phyloP scores from a whole-genome alignment of 2,113 vertebrate genomes.

The Furnarius figulus region DNA sequence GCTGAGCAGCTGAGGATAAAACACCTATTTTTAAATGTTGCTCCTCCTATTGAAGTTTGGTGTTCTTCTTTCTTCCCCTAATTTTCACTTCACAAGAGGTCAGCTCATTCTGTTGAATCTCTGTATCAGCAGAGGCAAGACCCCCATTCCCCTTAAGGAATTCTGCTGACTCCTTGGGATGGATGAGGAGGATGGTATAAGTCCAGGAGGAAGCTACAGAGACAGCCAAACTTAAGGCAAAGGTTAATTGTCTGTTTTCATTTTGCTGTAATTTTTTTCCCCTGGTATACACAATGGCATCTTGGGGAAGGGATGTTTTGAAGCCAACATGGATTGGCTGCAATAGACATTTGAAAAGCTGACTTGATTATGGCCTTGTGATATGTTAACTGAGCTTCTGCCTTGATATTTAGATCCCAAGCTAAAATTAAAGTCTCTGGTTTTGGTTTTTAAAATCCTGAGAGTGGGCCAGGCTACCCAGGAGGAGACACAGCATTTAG shows the following conservation, averaged over 20 bases:
- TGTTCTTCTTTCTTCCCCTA: not conserved
- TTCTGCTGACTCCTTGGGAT: not conserved
- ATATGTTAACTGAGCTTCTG: not conserved
- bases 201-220: not conserved
- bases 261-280: not conserved
- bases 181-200: not conserved
- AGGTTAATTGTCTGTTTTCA: not conserved
- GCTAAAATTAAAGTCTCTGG: not conserved
- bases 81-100: not conserved
- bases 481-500: not conserved
- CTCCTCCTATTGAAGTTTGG: not conserved
- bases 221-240: not conserved
- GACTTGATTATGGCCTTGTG: not conserved
- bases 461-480: not conserved
- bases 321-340: not conserved
- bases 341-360: not conserved
- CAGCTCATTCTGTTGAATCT: not conserved
- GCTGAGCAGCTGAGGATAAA: not conserved
- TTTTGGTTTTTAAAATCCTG: not conserved
- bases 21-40: not conserved
- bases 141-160: rapidly evolving
- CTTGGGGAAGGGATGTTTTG: not conserved
- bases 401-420: not conserved
- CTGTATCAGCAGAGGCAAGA: not conserved
- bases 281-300: not conserved